Evolutionary conservation across 2,888 invertebrate species (phyloP).

Genomic region (Ptychoptera albimana): DNA sequence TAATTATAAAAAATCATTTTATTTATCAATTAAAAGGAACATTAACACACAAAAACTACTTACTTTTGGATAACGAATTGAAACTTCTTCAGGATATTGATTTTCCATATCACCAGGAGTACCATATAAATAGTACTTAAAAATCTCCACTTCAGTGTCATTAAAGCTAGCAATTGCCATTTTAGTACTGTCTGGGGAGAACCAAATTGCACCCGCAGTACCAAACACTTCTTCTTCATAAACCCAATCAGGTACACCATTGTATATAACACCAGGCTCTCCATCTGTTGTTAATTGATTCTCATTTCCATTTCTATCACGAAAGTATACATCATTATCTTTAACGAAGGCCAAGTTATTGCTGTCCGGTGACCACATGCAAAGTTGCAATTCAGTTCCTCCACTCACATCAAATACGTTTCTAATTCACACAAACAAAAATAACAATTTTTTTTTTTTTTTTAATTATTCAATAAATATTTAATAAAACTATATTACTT

Average conservation of each 20-base stretch:
- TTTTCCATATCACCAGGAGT: constrained; percentile 35
- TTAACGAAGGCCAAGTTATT: constrained; percentile 44
- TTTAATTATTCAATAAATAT: constrained; percentile 4
- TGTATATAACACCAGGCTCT: constrained; percentile 47
- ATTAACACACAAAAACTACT: no score
- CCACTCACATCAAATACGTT: constrained; percentile 33
- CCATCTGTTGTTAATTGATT: constrained; percentile 44
- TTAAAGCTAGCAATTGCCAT: constrained; percentile 59
- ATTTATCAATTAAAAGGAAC: no score
- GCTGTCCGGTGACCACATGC: constrained; percentile 38
- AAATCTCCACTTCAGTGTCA: constrained; percentile 48
- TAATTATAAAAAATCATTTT: constrained; percentile 22
- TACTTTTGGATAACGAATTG: constrained; percentile 66
- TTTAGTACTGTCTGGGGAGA: constrained; percentile 50
- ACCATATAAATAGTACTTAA: constrained; percentile 50
- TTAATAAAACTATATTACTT: constrained; percentile 29
- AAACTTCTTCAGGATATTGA: constrained; percentile 50
- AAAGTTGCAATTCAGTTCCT: constrained; percentile 42
- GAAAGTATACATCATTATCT: constrained; percentile 47
- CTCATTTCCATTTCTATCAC: constrained; percentile 20
- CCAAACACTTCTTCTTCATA: constrained; percentile 80
- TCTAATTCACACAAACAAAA: constrained; percentile 22
- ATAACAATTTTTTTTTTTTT: neutral
- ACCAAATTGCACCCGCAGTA: constrained; percentile 60
- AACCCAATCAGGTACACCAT: constrained; percentile 83